phyloP scores from a whole-genome alignment of 2,113 vertebrate species.

The Tyrannus savana region DNA sequence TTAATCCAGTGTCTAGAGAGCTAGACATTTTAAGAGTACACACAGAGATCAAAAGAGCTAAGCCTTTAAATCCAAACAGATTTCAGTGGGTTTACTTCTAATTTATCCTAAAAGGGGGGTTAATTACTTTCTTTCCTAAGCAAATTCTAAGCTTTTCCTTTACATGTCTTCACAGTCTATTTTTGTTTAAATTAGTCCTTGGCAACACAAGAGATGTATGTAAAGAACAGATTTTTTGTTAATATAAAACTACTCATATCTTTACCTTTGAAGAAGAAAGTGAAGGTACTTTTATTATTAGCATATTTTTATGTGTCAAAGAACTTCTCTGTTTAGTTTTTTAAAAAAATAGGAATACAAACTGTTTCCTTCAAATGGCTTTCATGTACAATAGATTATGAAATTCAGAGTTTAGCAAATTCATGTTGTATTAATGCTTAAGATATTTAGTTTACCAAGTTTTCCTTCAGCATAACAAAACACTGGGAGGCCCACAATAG shows the following conservation, averaged over 20 bases:
- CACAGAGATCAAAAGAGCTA: neutral
- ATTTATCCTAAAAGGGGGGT: conserved; percentile 17
- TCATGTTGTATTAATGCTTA: neutral
- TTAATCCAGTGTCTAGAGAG: neutral
- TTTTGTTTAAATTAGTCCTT: neutral
- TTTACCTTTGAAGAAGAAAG: neutral
- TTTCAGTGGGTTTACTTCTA: conserved; percentile 8
- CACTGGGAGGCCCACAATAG: neutral
- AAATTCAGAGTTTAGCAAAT: neutral
- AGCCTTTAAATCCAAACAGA: conserved; percentile 16
- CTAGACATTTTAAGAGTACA: neutral
- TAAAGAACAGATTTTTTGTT: neutral
- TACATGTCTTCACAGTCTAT: neutral
- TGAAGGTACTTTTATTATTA: neutral
- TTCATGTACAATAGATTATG: neutral
- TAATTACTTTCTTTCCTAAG: conserved; percentile 14
- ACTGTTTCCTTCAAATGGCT: neutral
- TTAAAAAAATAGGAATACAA: neutral
- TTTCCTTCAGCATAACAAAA: neutral
- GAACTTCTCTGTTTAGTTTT: neutral
- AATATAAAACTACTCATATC: neutral
- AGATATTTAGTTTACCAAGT: neutral
- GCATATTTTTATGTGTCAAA: neutral
- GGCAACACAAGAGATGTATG: neutral
- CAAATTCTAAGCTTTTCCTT: neutral